A percentile compares a stretch with the other conserved stretches of the same genome.
Evolutionary conservation across 2,797 vertebrate genomes (phyloP).

Genomic region (Hylomyscus alleni): DNA sequence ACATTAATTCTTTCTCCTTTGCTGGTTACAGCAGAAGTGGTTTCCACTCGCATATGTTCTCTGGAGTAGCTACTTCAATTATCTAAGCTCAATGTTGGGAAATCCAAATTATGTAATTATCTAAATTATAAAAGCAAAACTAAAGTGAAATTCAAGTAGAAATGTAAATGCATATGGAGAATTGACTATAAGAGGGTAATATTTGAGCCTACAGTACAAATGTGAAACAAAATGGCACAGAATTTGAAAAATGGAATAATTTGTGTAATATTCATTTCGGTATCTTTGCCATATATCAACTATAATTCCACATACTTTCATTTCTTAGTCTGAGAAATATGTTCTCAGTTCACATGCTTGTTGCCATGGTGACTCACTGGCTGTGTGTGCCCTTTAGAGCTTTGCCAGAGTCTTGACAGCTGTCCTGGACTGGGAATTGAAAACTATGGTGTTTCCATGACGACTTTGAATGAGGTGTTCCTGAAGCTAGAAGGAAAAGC

Average conservation of each 20-base stretch:
- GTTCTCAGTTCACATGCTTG: neutral
- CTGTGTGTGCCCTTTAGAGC: slow-evolving; percentile 83
- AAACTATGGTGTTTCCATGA: slow-evolving; percentile 94
- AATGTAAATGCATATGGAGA: neutral
- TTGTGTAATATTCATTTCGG: neutral
- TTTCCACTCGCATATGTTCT: neutral
- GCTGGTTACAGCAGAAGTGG: neutral
- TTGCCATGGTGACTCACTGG: neutral
- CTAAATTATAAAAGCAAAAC: slow-evolving; percentile 17
- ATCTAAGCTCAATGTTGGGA: neutral
- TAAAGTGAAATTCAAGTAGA: slow-evolving; percentile 28
- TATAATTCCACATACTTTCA: neutral
- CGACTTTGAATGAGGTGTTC: slow-evolving; percentile 93
- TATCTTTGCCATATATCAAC: neutral
- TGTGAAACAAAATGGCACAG: neutral
- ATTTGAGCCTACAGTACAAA: neutral
- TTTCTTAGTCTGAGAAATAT: neutral
- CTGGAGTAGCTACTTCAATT: neutral
- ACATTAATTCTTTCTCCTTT: neutral
- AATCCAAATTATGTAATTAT: neutral
- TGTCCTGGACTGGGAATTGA: slow-evolving; percentile 88
- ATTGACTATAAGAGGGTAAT: slow-evolving; percentile 7
- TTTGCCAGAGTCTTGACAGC: slow-evolving; percentile 91
- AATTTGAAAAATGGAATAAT: neutral
- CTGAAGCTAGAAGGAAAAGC: slow-evolving; percentile 92